Evolutionary conservation across 2,113 vertebrate genomes (phyloP).

Genomic region (Xenopus borealis): DNA sequence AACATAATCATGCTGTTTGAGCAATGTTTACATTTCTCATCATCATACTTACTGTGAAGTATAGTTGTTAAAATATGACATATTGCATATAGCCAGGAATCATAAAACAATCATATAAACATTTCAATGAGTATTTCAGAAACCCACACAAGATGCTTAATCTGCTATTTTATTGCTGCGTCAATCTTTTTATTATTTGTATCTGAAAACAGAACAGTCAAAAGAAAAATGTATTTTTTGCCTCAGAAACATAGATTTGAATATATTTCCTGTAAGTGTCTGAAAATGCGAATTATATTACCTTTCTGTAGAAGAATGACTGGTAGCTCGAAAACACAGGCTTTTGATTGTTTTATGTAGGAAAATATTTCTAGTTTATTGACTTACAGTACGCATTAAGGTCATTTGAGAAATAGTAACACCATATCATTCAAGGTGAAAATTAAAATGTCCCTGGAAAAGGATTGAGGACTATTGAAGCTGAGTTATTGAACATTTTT

Average conservation of each 20-base stretch:
- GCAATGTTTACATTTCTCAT: too few species aligned
- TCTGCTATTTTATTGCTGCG: too few species aligned
- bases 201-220: neutral
- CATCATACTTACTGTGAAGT: too few species aligned
- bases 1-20: too few species aligned
- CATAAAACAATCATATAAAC: too few species aligned
- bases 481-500: slow-evolving; percentile 12
- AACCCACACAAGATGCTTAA: too few species aligned
- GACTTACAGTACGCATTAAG: neutral
- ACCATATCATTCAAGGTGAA: slow-evolving; percentile 10
- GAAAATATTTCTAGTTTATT: neutral
- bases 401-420: slow-evolving; percentile 11
- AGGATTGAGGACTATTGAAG: neutral
- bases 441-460: slow-evolving; percentile 21
- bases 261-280: slow-evolving; percentile 20
- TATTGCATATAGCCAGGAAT: too few species aligned
- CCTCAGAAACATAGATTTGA: slow-evolving; percentile 2
- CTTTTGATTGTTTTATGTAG: slow-evolving; percentile 14
- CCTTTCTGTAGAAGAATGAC: neutral
- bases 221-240: slow-evolving; percentile 4
- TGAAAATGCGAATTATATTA: slow-evolving; percentile 1
- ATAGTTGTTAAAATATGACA: too few species aligned
- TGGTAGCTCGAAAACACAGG: slow-evolving; percentile 8
- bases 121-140: too few species aligned
- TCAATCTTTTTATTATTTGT: neutral